Evolutionary conservation across 2,888 invertebrate genomes (phyloP).

Genomic region (Melolontha melolontha): DNA sequence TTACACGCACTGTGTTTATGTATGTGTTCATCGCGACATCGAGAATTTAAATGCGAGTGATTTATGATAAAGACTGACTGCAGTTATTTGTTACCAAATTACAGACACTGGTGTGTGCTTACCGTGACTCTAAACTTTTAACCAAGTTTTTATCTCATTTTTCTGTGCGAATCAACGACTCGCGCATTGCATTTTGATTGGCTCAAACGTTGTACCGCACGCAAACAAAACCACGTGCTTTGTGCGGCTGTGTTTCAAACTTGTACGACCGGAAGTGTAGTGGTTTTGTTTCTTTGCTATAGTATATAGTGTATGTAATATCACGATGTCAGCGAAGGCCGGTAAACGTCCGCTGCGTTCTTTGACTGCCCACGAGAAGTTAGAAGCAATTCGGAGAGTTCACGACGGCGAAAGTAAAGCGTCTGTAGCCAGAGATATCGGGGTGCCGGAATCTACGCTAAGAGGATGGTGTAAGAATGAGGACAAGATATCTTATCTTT

Average conservation of each 20-base stretch:
- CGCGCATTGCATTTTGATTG: constrained; percentile 53
- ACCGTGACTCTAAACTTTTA: constrained; percentile 53
- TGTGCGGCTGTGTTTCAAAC: constrained; percentile 32
- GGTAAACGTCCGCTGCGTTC: constrained; percentile 41
- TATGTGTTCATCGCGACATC: constrained; percentile 4
- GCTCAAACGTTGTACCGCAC: constrained; percentile 51
- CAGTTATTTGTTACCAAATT: constrained; percentile 19
- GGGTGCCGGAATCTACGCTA: constrained; percentile 87
- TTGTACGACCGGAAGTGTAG: constrained; percentile 36
- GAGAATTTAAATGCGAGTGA: constrained; percentile 28
- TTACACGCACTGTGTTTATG: constrained; percentile 13
- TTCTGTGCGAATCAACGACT: constrained; percentile 54
- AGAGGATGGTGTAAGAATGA: constrained; percentile 92
- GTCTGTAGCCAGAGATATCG: constrained; percentile 86
- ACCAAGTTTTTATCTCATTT: constrained; percentile 60
- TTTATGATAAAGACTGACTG: constrained; percentile 6
- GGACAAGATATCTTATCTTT: constrained; percentile 79
- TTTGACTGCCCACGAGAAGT: constrained; percentile 78
- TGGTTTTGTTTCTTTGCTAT: constrained; percentile 26
- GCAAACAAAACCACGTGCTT: constrained; percentile 57
- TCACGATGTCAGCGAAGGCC: constrained; percentile 75
- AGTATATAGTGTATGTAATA: constrained; percentile 32
- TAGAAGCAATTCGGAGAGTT: constrained; percentile 84
- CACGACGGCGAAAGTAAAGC: constrained; percentile 89
- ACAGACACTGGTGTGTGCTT: constrained; percentile 30